Evolutionary conservation across 2,797 vertebrate species (phyloP), one percentile per base, ranked within the genome.

Genomic region (Sardinella longiceps): DNA sequence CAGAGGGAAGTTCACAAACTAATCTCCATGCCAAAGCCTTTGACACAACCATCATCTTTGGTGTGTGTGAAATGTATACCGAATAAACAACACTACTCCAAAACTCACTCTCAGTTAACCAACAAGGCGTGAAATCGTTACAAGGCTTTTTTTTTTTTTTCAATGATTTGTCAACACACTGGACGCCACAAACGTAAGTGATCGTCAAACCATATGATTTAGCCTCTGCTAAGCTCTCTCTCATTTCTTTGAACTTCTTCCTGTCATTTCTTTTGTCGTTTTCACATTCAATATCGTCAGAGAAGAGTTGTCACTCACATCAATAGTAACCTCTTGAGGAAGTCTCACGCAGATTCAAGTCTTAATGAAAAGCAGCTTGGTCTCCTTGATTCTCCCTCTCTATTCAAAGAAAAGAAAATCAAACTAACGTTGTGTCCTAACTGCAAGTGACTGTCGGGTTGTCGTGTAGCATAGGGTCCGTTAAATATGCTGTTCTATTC

Each of bases 211-310:
- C 66, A 33, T 70, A 4, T 77, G 33, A 18, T 77, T 23, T 43
- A 77, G 70, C 37, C 70, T 23, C 20, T 39, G 43, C 3, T 39
- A 39, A 77, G 70, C 70, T 2, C 70, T 18, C 33, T 74, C 66
- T 77, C 37, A 20, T 39, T 77, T 39, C 18, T 23, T 77, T 39
- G 9, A 60, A 60, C 56, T 60, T n/a, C 53, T 9, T 74, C 23
- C 11, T 81, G 74, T 45, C 63, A n/a, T 70, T 50, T 58, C 58
- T 80, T 10, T 60, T 5, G 28, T 83, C 94, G 89, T 92, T 94
- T 93, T 96, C 97, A 98, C 98, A 99, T 98, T 99, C 98, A 98
- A 96, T 97, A 97, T 96, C 95, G 97, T 99, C 98, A 97, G 96
- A 97, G 94, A 92, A 92, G 91, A 91, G 93, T 89, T 85, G 90